Conservation (phyloP, 1,140 invertebrate genomes). For the Phortica variegata region DNA sequence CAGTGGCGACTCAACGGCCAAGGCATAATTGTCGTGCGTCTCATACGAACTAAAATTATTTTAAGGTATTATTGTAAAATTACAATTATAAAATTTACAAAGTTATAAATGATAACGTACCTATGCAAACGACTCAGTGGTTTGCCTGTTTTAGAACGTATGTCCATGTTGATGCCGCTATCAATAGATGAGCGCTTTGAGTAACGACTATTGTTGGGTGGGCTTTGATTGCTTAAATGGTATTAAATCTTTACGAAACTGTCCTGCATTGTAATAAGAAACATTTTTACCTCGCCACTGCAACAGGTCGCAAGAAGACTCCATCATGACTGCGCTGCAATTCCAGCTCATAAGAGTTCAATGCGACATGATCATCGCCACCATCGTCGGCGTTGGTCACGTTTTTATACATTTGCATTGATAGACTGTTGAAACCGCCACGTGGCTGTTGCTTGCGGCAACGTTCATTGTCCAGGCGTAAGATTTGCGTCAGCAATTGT, state of each 20-base stretch:
- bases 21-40: slow-evolving; percentile 36
- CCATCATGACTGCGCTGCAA: slow-evolving; percentile 60
- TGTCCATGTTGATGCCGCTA: slow-evolving; percentile 78
- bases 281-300: slow-evolving; percentile 58
- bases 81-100: neutral
- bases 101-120: slow-evolving; percentile 54
- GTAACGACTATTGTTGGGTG: slow-evolving; percentile 59
- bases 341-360: slow-evolving; percentile 32
- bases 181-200: slow-evolving; percentile 80
- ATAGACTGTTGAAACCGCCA: slow-evolving; percentile 37
- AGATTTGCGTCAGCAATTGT: slow-evolving; percentile 35
- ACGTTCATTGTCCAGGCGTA: slow-evolving; percentile 43
- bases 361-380: slow-evolving; percentile 9
- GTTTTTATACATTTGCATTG: slow-evolving; percentile 32
- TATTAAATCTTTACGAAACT: neutral
- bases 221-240: slow-evolving; percentile 48
- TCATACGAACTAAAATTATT: slow-evolving; percentile 11
- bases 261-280: neutral
- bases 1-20: slow-evolving; percentile 57
- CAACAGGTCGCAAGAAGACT: slow-evolving; percentile 65
- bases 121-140: slow-evolving; percentile 59
- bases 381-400: slow-evolving; percentile 18
- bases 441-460: slow-evolving; percentile 37
- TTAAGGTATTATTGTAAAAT: neutral
- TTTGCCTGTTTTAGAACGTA: slow-evolving; percentile 45